Evolutionary conservation across 30 jellyfish, hydroid and myxozoan species (phyloP).

Genomic region (Pelagia noctiluca): DNA sequence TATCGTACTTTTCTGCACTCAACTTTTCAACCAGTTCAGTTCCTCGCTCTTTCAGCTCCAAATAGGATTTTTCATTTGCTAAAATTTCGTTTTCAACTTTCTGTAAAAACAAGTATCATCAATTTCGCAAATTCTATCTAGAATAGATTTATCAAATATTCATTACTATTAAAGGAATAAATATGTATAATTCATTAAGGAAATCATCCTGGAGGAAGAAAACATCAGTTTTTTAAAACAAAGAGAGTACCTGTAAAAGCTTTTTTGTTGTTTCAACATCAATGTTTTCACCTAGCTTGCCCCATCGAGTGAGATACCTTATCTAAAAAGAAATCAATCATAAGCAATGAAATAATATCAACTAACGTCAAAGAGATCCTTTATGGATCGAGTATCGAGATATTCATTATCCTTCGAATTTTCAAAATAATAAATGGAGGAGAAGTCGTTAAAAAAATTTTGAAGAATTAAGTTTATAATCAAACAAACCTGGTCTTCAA

Average conservation of each 20-base stretch:
- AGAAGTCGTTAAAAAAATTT: not conserved
- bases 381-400: not conserved
- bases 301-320: constrained; percentile 46
- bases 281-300: constrained; percentile 19
- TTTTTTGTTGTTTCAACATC: constrained; percentile 49
- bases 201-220: not conserved
- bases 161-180: not conserved
- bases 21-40: not conserved
- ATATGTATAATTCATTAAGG: not conserved
- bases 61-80: constrained; percentile 58
- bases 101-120: not conserved
- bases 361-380: not conserved
- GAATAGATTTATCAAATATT: not conserved
- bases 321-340: constrained; percentile 14
- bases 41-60: constrained; percentile 37
- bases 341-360: not conserved
- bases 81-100: constrained; percentile 33
- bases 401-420: not conserved
- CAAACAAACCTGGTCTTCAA: constrained; percentile 40
- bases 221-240: not conserved
- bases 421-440: not conserved
- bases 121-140: not conserved
- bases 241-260: constrained; percentile 32
- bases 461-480: not conserved
- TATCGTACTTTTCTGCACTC: constrained; percentile 13